Percentiles rank a stretch among this genome's conserved stretches.
Evolutionary conservation across 2,113 vertebrate species (phyloP).

Genomic region (Neodon shergylaensis): DNA sequence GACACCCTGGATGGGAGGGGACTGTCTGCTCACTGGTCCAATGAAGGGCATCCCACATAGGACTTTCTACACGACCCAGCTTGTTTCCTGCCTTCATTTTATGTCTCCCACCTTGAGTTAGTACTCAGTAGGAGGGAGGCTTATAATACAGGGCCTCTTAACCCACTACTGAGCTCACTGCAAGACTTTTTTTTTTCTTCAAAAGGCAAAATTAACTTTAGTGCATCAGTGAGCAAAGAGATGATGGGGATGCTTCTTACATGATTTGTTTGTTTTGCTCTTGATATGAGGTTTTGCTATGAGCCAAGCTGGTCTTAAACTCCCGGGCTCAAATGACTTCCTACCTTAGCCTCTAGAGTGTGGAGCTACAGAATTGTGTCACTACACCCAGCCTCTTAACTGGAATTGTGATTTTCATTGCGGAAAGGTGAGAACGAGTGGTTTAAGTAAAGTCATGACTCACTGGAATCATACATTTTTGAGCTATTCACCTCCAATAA

Average conservation of each 20-base stretch:
- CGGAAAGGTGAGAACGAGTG: neutral
- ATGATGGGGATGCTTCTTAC: neutral
- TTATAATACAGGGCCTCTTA: neutral
- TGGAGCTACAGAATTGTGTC: neutral
- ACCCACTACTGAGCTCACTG: neutral
- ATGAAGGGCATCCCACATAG: slow-evolving; percentile 15
- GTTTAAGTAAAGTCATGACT: neutral
- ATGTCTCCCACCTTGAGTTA: slow-evolving; percentile 3
- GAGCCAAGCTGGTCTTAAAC: neutral
- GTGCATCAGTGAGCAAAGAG: neutral
- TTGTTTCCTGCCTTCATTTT: neutral
- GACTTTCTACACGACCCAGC: slow-evolving; percentile 23
- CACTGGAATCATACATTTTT: slow-evolving; percentile 52
- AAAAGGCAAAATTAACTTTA: neutral
- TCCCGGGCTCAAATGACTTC: neutral
- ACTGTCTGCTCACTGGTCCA: slow-evolving; percentile 49
- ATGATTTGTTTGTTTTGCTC: neutral
- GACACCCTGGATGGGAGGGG: slow-evolving; percentile 64
- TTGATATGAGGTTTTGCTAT: neutral
- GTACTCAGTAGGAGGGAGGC: neutral
- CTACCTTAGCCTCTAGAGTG: neutral
- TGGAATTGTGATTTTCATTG: neutral
- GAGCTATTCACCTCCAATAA: slow-evolving; percentile 20
- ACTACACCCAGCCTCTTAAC: neutral
- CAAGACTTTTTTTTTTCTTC: neutral